Evolutionary conservation across 2,797 vertebrate species (phyloP).

Genomic region (Platalea minor): DNA sequence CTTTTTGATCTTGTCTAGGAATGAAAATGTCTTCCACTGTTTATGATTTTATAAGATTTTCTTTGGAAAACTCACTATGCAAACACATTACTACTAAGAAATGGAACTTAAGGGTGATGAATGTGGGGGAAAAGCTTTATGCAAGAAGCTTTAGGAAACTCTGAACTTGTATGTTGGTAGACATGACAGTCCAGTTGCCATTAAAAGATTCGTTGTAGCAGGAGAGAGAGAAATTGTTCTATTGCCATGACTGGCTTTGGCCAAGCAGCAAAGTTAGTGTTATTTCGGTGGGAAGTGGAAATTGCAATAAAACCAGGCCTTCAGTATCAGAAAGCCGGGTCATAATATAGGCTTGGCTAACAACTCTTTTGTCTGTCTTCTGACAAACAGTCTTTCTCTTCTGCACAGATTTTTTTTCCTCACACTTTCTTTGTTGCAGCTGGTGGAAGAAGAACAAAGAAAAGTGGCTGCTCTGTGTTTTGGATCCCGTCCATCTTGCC

Average conservation of each 20-base stretch:
- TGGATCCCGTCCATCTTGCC: neutral
- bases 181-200: neutral
- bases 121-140: neutral
- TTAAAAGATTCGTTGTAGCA: neutral
- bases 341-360: neutral
- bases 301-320: neutral
- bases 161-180: neutral
- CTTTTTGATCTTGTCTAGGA: neutral
- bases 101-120: neutral
- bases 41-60: neutral
- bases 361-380: neutral
- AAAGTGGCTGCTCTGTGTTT: neutral
- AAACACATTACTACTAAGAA: neutral
- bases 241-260: neutral
- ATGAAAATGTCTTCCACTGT: neutral
- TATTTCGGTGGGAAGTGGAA: neutral
- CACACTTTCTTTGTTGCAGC: neutral
- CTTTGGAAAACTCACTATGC: neutral
- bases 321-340: neutral
- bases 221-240: neutral
- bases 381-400: neutral
- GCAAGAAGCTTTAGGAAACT: neutral
- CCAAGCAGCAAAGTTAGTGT: neutral
- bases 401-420: neutral
- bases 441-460: constrained; percentile 20